Evolutionary conservation across 2,888 invertebrate species (phyloP).

Genomic region (Sesia apiformis): DNA sequence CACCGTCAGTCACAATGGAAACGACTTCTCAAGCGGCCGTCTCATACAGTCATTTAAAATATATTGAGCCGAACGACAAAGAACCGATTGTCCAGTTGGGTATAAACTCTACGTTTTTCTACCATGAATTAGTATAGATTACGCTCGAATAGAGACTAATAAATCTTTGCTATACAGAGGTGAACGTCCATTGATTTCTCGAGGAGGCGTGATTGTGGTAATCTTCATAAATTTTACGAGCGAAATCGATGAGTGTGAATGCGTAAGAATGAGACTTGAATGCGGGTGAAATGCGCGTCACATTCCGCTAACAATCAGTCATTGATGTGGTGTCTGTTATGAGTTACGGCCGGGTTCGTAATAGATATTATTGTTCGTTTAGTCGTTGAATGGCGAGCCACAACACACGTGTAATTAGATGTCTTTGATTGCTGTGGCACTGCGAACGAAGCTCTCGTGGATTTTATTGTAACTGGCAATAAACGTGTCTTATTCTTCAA

Average conservation of each 20-base stretch:
- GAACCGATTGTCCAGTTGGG: constrained; percentile 54
- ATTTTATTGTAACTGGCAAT: too few relatives aligned
- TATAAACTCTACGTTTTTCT: constrained; percentile 62
- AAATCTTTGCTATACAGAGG: constrained; percentile 49
- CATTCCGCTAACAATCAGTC: constrained; percentile 43
- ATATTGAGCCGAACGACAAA: constrained; percentile 64
- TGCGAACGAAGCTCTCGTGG: too few relatives aligned
- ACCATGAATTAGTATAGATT: constrained; percentile 69
- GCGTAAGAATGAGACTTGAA: constrained; percentile 17
- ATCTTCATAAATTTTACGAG: constrained; percentile 65
- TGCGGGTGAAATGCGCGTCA: constrained; percentile 11
- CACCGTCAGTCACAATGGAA: constrained; percentile 57
- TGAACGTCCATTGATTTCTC: constrained; percentile 57
- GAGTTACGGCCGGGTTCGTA: constrained; percentile 27
- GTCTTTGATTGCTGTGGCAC: too few relatives aligned
- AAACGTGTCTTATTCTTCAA: too few relatives aligned
- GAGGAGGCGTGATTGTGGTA: constrained; percentile 60
- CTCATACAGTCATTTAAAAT: constrained; percentile 66
- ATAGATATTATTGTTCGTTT: constrained; percentile 19
- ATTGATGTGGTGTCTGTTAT: constrained; percentile 27
- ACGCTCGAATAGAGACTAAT: constrained; percentile 63
- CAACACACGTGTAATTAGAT: too few relatives aligned
- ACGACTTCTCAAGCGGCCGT: constrained; percentile 44
- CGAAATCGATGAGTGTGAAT: constrained; percentile 34
- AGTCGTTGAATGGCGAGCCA: not conserved